Base-by-base conservation (phyloP, 1,140 invertebrate species). In the Brevipalpus yothersi region DNA sequence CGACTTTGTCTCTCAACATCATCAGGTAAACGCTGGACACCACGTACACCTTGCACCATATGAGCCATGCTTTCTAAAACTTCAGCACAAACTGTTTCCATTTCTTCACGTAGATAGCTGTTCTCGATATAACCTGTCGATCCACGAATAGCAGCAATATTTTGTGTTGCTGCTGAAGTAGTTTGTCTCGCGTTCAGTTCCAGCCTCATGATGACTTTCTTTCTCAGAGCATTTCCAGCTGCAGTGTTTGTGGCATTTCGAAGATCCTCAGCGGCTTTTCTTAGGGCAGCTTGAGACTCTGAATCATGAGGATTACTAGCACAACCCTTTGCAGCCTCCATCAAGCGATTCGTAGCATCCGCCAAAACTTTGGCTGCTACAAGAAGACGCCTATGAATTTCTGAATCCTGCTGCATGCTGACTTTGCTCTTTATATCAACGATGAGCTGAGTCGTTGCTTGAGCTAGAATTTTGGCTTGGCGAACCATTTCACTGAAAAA, bases 261-360 rank as follows among this genome's bases (percentile, higher is more conserved):
- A 0, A 97, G 71, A 65, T 63, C 60, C 68, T 96, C 89, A 0
- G 92, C 94, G 0, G 92, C 92, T 56, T 77, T 76, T 39, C 82
- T 78, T 1, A 98, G 69, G 8, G 81, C 80, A 64, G 86, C 80
- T 69, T 96, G 92, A 66, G 83, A 82, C 51, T 78, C 75, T 0
- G 80, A 77, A 65, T 94, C 89, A 68, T 82, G 79, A 0, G 88
- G 90, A 69, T 80, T 81, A 40, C 79, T 80, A 13, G 88, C 86
- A 72, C 88, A 92, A 8, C 84, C 79, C 62, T 95, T 80, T 0
- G 94, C 93, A 2, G 93, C 92, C 71, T 97, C 92, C 2, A 95
- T 90, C 71, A 78, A 75, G 63, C 83, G 79, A 0, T 89, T 84
- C 0, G 94, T 98, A 9, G 93, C 93, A 72, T 97, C 91, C 2